A percentile compares a stretch with the other conserved stretches of the same genome.
These are phyloP conservation scores for Desmodus rotundus DNA, from an alignment of 2,113 vertebrate species.

Conservation along the genomic window DNA sequence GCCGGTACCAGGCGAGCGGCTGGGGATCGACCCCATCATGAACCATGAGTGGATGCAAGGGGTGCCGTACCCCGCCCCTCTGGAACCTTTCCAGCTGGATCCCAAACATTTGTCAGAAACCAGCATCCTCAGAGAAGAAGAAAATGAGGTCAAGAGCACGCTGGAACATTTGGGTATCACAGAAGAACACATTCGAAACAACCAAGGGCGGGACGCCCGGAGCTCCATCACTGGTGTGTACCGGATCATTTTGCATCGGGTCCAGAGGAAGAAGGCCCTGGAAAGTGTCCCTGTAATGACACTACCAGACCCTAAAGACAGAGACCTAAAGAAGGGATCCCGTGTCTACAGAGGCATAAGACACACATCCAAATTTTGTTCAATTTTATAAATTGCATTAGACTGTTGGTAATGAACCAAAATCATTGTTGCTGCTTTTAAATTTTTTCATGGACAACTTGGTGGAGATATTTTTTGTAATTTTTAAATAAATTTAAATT, in stretches of 20 bases:
- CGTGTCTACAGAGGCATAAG: constrained; percentile 84
- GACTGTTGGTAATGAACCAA: constrained; percentile 50
- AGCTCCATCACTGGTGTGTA: constrained; percentile 94
- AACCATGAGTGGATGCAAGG: constrained; percentile 91
- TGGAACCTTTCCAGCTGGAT: constrained; percentile 91
- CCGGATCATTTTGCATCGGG: constrained; percentile 91
- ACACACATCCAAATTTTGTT: constrained; percentile 94
- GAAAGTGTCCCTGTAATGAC: constrained; percentile 84
- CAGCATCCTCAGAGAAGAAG: constrained; percentile 85
- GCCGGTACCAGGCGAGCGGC: constrained; percentile 86
- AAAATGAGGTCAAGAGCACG: constrained; percentile 86
- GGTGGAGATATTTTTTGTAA: constrained; percentile 74
- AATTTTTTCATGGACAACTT: constrained; percentile 41
- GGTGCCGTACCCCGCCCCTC: constrained; percentile 87
- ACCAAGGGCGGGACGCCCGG: constrained; percentile 87
- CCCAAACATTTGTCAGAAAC: constrained; percentile 86
- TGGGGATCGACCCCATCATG: constrained; percentile 90
- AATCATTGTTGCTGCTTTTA: constrained; percentile 58
- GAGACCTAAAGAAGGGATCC: constrained; percentile 83
- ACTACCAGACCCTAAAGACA: constrained; percentile 76
- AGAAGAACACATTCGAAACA: constrained; percentile 91
- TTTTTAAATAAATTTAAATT: constrained; percentile 80
- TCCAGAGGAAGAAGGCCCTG: constrained; percentile 87
- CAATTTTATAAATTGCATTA: constrained; percentile 87
- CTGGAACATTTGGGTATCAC: constrained; percentile 91